phyloP scores from a whole-genome alignment of 2,888 invertebrate species.

The Cheilosia vernalis region DNA sequence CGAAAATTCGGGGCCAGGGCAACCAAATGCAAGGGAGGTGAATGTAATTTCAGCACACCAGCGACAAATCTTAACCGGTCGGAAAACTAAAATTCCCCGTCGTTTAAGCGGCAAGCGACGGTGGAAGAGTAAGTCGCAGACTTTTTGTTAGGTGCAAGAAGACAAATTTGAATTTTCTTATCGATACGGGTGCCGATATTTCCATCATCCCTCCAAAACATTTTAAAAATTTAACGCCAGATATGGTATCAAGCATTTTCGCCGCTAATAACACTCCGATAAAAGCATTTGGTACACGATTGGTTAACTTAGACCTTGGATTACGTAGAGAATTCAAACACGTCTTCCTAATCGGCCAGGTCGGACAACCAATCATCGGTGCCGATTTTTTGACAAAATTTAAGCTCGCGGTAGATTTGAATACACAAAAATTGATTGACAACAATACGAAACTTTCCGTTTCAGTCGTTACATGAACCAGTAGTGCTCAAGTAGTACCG shows the following conservation, averaged over 20 bases:
- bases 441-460: neutral
- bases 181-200: too few species aligned
- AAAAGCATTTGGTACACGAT: neutral
- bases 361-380: too few species aligned
- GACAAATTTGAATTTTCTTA: too few species aligned
- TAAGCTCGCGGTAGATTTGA: constrained; percentile 6
- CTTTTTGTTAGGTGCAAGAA: too few species aligned
- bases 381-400: neutral
- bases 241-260: constrained; percentile 6
- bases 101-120: too few species aligned
- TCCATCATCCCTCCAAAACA: too few species aligned
- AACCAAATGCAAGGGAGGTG: too few species aligned
- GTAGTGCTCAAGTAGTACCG: neutral
- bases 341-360: neutral
- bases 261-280: constrained; percentile 7
- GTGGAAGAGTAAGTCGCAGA: too few species aligned
- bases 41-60: too few species aligned
- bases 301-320: neutral
- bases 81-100: too few species aligned
- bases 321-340: neutral
- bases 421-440: neutral
- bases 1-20: too few species aligned
- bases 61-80: too few species aligned
- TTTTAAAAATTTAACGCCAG: neutral
- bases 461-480: constrained; percentile 1